Conservation (phyloP, 2,113 vertebrate species). For the Otolemur garnettii region DNA sequence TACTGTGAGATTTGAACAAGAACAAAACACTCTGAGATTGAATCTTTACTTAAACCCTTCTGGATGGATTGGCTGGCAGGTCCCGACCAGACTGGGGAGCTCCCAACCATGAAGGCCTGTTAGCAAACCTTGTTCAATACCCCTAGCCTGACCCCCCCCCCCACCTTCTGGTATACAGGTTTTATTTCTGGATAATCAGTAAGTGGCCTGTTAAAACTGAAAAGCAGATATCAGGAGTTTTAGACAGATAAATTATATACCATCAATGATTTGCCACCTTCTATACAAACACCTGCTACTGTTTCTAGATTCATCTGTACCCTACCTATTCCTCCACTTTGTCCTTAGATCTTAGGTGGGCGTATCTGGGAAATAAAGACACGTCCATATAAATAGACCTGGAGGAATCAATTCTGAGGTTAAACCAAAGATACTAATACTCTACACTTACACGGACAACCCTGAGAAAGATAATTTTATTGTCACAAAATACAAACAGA, state of each 20-base stretch:
- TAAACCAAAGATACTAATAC: background rate
- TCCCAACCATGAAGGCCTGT: background rate
- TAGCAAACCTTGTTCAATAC: too few species aligned
- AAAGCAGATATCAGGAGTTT: background rate
- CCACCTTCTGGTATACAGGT: fast-evolving
- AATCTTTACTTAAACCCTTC: background rate
- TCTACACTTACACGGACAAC: background rate
- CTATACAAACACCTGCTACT: background rate
- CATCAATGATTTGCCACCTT: background rate
- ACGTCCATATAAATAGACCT: background rate
- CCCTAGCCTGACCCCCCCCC: background rate
- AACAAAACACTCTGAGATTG: background rate
- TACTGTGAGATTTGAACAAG: background rate
- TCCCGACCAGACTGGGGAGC: background rate
- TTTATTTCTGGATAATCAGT: background rate
- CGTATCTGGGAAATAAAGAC: background rate
- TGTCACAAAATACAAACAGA: background rate
- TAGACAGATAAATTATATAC: background rate
- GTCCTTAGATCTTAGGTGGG: background rate
- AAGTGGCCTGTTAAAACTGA: background rate
- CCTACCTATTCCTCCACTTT: background rate
- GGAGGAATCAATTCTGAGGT: background rate
- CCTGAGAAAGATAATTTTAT: background rate
- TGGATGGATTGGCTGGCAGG: background rate
- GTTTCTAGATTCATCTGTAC: background rate